A percentile compares a stretch with the other conserved stretches of the same genome.
Conservation (phyloP, 2,797 vertebrate species). For the Gymnoscopelus braueri region DNA sequence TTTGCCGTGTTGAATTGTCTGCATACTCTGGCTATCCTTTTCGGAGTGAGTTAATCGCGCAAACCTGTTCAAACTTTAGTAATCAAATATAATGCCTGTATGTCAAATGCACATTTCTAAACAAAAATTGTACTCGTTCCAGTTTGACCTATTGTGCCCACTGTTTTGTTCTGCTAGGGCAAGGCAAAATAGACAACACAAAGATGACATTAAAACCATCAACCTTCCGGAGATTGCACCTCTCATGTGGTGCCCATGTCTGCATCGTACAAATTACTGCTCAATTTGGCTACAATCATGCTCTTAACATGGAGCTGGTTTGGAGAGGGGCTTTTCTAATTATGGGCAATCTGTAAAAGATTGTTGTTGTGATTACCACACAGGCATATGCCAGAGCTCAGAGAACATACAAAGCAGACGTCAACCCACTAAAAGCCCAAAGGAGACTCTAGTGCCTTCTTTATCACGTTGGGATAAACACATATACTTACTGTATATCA, state of each 20-base stretch:
- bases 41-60: too few relatives aligned
- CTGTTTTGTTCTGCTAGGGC: too few relatives aligned
- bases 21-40: too few relatives aligned
- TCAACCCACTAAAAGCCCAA: conserved; percentile 38
- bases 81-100: too few relatives aligned
- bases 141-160: too few relatives aligned
- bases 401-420: conserved; percentile 66
- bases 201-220: conserved; percentile 76
- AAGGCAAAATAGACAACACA: too few relatives aligned
- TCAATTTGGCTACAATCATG: conserved; percentile 82
- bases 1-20: too few relatives aligned
- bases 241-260: conserved; percentile 68
- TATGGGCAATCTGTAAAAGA: conserved; percentile 81
- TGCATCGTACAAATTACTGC: conserved; percentile 81
- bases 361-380: conserved; percentile 79
- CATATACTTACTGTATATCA: background rate
- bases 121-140: too few relatives aligned
- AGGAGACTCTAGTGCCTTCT: conserved; percentile 30
- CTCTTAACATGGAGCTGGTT: conserved; percentile 82
- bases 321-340: conserved; percentile 81
- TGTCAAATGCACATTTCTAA: too few relatives aligned
- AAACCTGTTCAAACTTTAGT: too few relatives aligned
- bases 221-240: conserved; percentile 57
- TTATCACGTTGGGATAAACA: conserved; percentile 2
- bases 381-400: conserved; percentile 69